These are phyloP conservation scores for Planococcus citri DNA, from an alignment of 1,140 invertebrate genomes.

Conservation along the genomic window DNA sequence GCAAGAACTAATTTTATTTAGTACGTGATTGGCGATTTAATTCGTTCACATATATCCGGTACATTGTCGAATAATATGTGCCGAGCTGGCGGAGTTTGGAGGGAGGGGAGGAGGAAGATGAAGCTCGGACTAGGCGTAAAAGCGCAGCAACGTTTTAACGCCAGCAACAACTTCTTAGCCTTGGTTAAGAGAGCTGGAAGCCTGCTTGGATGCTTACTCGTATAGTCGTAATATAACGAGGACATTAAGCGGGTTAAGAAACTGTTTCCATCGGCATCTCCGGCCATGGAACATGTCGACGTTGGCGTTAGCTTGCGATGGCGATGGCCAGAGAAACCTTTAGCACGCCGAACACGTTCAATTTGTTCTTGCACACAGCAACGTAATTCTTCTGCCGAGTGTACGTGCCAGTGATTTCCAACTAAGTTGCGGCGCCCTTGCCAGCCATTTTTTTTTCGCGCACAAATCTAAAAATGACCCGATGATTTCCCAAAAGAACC, in stretches of 20 bases:
- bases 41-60: neutral
- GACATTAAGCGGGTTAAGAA: neutral
- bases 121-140: too few relatives aligned
- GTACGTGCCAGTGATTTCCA: slow-evolving; percentile 15
- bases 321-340: neutral
- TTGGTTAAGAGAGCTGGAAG: neutral
- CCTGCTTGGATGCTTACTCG: neutral
- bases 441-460: neutral
- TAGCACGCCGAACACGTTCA: neutral
- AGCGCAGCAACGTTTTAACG: neutral
- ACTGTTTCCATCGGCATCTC: too few relatives aligned
- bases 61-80: neutral
- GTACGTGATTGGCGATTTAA: slow-evolving; percentile 1
- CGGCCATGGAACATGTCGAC: too few relatives aligned
- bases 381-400: neutral
- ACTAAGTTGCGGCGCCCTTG: neutral
- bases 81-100: too few relatives aligned
- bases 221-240: neutral
- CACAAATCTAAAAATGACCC: neutral
- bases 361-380: neutral
- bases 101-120: too few relatives aligned
- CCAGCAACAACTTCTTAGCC: neutral
- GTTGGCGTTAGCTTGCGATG: too few relatives aligned
- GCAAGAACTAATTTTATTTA: neutral
- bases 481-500: slow-evolving; percentile 16